A percentile compares a stretch with the other conserved stretches of the same genome.
These are phyloP conservation scores for Nomada fabriciana DNA, from an alignment of 2,888 invertebrate genomes.

Conservation along the genomic window DNA sequence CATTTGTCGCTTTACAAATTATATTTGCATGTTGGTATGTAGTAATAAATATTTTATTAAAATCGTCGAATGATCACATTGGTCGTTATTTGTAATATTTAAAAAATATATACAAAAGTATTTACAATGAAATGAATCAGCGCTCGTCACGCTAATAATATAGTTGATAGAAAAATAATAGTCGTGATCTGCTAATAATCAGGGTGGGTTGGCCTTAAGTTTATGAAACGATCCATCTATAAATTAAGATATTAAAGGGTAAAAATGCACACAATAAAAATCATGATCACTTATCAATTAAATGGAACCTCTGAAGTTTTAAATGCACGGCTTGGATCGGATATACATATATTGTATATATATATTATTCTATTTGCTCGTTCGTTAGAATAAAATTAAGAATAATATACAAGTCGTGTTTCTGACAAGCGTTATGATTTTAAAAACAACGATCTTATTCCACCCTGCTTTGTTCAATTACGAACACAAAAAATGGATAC, in stretches of 20 bases:
- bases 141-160: conserved; percentile 47
- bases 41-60: conserved; percentile 76
- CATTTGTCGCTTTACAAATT: conserved; percentile 22
- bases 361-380: not conserved
- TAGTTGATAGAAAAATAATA: conserved; percentile 75
- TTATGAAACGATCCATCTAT: conserved; percentile 16
- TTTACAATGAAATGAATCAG: conserved; percentile 75
- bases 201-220: conserved; percentile 16
- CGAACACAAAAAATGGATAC: not conserved
- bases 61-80: conserved; percentile 69
- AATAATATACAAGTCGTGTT: conserved; percentile 7
- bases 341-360: not conserved
- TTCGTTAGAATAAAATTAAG: not conserved
- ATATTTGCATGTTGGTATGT: conserved; percentile 25
- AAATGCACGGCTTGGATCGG: not conserved
- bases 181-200: conserved; percentile 26
- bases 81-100: conserved; percentile 69
- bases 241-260: conserved; percentile 9
- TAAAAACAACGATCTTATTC: conserved; percentile 11
- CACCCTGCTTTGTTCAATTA: not conserved
- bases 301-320: not conserved
- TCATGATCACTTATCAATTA: conserved; percentile 11
- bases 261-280: conserved; percentile 1
- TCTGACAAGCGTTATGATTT: not conserved
- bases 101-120: conserved; percentile 78